Evolutionary conservation across 2,113 vertebrate species (phyloP), one percentile per base, ranked within the genome.

Genomic region (Ictalurus furcatus): DNA sequence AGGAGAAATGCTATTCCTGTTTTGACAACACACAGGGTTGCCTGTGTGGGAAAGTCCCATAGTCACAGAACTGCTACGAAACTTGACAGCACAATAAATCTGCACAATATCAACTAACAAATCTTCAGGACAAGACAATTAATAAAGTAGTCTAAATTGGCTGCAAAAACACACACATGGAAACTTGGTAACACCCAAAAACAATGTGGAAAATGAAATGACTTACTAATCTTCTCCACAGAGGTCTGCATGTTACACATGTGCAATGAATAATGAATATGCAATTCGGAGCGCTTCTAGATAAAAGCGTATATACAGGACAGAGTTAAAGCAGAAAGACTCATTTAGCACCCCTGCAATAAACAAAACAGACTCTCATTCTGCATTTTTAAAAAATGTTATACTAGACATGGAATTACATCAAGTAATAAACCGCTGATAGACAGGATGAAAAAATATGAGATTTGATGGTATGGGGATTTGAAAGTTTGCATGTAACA

Each of bases 1-100:
- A 63, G 81, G 34, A 63, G 58, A 84, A 63, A 58, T 81, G 19
- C 56, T 61, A 63, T 83, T 83, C 34, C 34, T 84, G 81, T 84
- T 44, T 63, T 84, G 81, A 44, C 34, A 63, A 84, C 34, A 84
- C 58, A 63, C 30, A 37, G 79, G 52, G 17, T 61, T 83, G 34
- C 7, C 34, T 37, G 34, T 63, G 81, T 84, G 81, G 81, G 81
- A 63, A 84, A 84, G 11, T 63, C 81, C 58, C 58, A 40, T 61
- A 23, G 3, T 14, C 21, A 40, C 34, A 40, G 80, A 82, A 59
- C 34, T 83, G 58, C 58, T 34, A 12, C 0, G 21, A 34, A 83
- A 25, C 81, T 14, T 61, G 81, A 34, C 54, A 34, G 14, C 78
- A 25, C 8, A 40, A 61, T 61, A 59, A 84, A 40, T 63, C 81